Conservation (phyloP, 2,113 vertebrate genomes). For the Taurulus bubalis region DNA sequence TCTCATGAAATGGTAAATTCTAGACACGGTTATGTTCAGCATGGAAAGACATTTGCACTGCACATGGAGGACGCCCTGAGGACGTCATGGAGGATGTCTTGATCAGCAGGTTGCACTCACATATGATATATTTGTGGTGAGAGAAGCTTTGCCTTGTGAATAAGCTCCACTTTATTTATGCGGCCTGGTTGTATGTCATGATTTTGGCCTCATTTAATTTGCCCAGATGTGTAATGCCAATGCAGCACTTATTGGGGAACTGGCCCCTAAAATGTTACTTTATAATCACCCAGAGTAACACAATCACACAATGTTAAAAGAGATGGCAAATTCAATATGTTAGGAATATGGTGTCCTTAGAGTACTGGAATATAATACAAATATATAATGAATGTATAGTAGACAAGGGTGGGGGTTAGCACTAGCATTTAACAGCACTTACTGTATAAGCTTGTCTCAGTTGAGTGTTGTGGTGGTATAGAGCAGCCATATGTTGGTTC, state of each 20-base stretch:
- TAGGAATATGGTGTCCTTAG: constrained; percentile 58
- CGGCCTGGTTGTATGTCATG: constrained; percentile 40
- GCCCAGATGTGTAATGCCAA: constrained; percentile 60
- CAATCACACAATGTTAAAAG: constrained; percentile 60
- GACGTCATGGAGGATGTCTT: background rate
- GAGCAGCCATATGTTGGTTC: constrained; percentile 55
- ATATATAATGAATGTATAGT: constrained; percentile 76
- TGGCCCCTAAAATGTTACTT: constrained; percentile 70
- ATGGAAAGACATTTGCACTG: constrained; percentile 53
- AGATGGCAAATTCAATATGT: constrained; percentile 49
- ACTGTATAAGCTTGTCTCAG: constrained; percentile 65
- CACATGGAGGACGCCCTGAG: constrained; percentile 30
- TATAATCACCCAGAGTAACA: constrained; percentile 61
- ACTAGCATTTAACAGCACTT: constrained; percentile 71
- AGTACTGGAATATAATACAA: constrained; percentile 70
- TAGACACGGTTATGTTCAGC: constrained; percentile 40
- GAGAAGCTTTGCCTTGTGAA: constrained; percentile 60
- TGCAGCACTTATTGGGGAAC: constrained; percentile 63
- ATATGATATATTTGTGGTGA: constrained; percentile 35
- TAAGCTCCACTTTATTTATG: constrained; percentile 56
- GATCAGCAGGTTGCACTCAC: constrained; percentile 32
- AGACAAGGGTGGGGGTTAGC: constrained; percentile 31
- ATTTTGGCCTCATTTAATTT: constrained; percentile 48
- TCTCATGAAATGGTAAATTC: constrained; percentile 32
- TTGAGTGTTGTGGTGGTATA: constrained; percentile 61